A percentile compares a stretch with the other conserved stretches of the same genome.
Evolutionary conservation across 2,888 invertebrate genomes (phyloP).

Genomic region (Nemapogon koenigi): DNA sequence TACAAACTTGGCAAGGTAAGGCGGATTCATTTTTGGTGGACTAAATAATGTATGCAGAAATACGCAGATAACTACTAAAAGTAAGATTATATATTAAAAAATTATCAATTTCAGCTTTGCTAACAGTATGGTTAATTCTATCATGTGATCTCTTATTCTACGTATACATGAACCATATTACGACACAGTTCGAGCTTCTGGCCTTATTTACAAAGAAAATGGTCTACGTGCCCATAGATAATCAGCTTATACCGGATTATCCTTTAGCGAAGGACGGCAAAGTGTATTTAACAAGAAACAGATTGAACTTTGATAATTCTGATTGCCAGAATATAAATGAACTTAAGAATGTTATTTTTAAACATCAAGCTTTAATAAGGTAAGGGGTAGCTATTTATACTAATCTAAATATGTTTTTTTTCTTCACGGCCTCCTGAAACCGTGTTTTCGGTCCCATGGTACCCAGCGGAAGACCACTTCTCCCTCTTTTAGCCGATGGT

Average conservation of each 20-base stretch:
- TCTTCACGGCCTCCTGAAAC: too few relatives aligned
- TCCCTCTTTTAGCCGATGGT: too few relatives aligned
- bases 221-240: conserved; percentile 30
- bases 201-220: conserved; percentile 29
- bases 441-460: too few relatives aligned
- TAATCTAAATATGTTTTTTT: too few relatives aligned
- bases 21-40: background rate
- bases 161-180: conserved; percentile 39
- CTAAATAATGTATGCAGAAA: background rate
- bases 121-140: conserved; percentile 37
- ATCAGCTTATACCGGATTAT: conserved; percentile 28
- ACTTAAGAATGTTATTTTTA: conserved; percentile 26
- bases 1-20: conserved; percentile 43
- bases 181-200: conserved; percentile 40
- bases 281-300: conserved; percentile 16
- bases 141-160: conserved; percentile 39
- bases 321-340: conserved; percentile 27
- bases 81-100: too few relatives aligned
- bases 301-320: conserved; percentile 15
- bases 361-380: conserved; percentile 38
- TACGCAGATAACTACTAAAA: background rate
- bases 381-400: too few relatives aligned
- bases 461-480: too few relatives aligned
- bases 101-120: conserved; percentile 29
- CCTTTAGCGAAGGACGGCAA: conserved; percentile 32